phyloP scores from a whole-genome alignment of 2,888 invertebrate genomes.

The Ephialtes manifestator region DNA sequence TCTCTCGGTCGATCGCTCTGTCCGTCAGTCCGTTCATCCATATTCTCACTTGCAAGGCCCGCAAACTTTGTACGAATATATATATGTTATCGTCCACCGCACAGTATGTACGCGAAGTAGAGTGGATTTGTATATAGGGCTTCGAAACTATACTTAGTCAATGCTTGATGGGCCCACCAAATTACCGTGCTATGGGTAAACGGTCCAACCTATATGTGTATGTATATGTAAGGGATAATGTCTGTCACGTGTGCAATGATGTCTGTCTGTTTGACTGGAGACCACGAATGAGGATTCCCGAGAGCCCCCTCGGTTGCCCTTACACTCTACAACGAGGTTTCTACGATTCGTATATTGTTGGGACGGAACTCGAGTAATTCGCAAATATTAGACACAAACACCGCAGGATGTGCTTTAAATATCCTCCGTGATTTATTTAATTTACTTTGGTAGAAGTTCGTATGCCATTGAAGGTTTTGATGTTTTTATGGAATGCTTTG shows the following conservation, averaged over 20 bases:
- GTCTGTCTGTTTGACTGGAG: constrained; percentile 55
- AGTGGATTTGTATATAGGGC: constrained; percentile 57
- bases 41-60: constrained; percentile 38
- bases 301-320: constrained; percentile 11
- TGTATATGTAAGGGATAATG: constrained; percentile 34
- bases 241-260: constrained; percentile 57
- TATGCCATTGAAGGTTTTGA: background rate
- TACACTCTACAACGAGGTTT: constrained; percentile 18
- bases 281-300: constrained; percentile 49
- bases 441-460: background rate
- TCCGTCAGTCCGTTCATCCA: constrained; percentile 61
- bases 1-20: constrained; percentile 51
- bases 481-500: background rate
- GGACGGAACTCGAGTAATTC: constrained; percentile 6
- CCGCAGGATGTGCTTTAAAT: constrained; percentile 19
- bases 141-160: constrained; percentile 33
- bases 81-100: constrained; percentile 11
- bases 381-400: constrained; percentile 42
- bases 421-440: constrained; percentile 2
- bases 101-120: constrained; percentile 11
- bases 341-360: background rate
- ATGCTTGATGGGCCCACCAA: constrained; percentile 43
- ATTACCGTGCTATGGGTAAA: constrained; percentile 50
- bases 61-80: constrained; percentile 57
- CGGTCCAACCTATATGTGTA: constrained; percentile 10